phyloP scores from a whole-genome alignment of 2,888 invertebrate genomes.

The Gari tellinella region DNA sequence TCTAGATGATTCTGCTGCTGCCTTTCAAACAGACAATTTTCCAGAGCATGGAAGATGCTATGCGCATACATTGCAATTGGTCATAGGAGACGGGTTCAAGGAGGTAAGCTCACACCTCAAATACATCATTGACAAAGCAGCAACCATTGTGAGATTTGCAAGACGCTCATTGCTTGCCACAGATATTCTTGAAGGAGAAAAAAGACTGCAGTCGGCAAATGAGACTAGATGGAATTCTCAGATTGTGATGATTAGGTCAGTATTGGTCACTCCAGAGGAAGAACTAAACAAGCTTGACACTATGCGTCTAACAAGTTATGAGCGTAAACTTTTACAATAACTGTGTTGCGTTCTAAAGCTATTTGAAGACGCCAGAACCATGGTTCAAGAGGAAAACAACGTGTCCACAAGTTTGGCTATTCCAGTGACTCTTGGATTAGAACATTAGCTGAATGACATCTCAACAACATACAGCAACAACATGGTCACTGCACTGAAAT shows the following conservation, averaged over 20 bases:
- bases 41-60: constrained; percentile 17
- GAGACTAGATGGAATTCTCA: constrained; percentile 51
- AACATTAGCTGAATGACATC: constrained; percentile 14
- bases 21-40: constrained; percentile 1
- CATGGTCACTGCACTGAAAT: constrained; percentile 24
- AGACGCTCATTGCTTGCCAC: constrained; percentile 34
- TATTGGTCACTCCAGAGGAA: background rate
- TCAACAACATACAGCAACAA: constrained; percentile 24
- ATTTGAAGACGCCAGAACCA: constrained; percentile 14
- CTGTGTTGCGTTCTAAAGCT: constrained; percentile 10
- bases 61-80: constrained; percentile 19
- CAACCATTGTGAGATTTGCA: constrained; percentile 35
- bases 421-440: constrained; percentile 19
- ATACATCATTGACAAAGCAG: constrained; percentile 29
- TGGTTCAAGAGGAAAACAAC: background rate
- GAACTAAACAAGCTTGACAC: constrained; percentile 8
- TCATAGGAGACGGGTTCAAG: constrained; percentile 15
- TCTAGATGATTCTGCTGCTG: background rate
- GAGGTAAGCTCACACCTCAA: constrained; percentile 11
- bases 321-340: constrained; percentile 4
- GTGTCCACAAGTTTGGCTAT: constrained; percentile 16
- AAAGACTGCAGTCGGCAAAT: constrained; percentile 30
- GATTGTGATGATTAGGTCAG: constrained; percentile 35
- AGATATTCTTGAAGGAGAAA: constrained; percentile 41
- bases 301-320: background rate